Evolutionary conservation across 2,113 vertebrate genomes (phyloP).

Genomic region (Sinocyclocheilus anophthalmus): DNA sequence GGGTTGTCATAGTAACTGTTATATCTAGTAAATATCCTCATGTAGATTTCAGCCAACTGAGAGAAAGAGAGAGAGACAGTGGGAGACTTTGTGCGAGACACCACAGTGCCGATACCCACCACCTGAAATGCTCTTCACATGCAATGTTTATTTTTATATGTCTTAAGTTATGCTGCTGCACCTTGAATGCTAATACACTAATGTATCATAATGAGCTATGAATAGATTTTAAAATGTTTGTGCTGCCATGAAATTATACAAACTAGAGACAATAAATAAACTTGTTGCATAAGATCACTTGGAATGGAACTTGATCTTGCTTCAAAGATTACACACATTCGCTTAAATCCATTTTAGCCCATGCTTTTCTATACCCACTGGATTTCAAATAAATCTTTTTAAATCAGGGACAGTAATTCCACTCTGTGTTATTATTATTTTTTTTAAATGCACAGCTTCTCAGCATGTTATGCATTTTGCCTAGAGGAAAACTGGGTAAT

Average conservation of each 20-base stretch:
- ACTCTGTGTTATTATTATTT: neutral
- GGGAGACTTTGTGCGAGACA: neutral
- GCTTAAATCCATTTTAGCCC: neutral
- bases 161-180: neutral
- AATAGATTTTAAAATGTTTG: conserved; percentile 11
- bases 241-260: neutral
- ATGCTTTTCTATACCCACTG: neutral
- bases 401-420: neutral
- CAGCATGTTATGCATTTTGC: neutral
- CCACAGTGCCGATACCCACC: neutral
- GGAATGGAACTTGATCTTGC: neutral
- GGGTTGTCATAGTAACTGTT: conserved; percentile 61
- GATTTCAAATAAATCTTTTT: neutral
- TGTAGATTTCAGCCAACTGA: conserved; percentile 39
- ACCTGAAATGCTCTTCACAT: neutral
- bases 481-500: too few species aligned
- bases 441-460: neutral
- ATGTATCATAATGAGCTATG: conserved; percentile 1
- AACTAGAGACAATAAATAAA: neutral
- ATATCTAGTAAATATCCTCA: conserved; percentile 45
- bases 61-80: conserved; percentile 9
- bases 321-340: neutral
- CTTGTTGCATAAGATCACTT: neutral
- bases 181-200: conserved; percentile 6
- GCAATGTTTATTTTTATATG: neutral